These are phyloP conservation scores for Ceratina calcarata DNA, from an alignment of 1,140 invertebrate genomes.

Conservation along the genomic window DNA sequence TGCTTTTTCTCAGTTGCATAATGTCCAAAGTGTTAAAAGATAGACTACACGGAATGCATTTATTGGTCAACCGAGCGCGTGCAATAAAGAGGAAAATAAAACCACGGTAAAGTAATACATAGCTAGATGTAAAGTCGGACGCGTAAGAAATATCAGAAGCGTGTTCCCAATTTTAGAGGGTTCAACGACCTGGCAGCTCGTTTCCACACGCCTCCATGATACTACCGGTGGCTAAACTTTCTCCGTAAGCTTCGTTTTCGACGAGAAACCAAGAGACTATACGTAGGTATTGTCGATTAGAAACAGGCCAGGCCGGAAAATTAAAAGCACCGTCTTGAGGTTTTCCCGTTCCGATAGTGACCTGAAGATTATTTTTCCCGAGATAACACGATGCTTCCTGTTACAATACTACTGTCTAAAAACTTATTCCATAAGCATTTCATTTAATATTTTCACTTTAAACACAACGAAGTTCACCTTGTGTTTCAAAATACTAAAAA, in stretches of 20 bases:
- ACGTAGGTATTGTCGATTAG: slow-evolving; percentile 19
- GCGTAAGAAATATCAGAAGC: slow-evolving; percentile 16
- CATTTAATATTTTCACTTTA: too few species aligned
- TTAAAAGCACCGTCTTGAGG: slow-evolving; percentile 27
- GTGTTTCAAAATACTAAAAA: too few species aligned
- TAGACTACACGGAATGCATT: neutral
- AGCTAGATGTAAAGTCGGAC: neutral
- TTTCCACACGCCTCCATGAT: slow-evolving; percentile 20
- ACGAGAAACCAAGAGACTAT: neutral
- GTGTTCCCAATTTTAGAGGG: slow-evolving; percentile 17
- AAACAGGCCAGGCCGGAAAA: slow-evolving; percentile 24
- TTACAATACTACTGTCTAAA: neutral
- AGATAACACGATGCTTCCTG: neutral
- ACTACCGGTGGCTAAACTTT: slow-evolving; percentile 4
- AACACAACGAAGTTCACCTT: too few species aligned
- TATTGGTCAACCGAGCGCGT: neutral
- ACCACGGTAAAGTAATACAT: slow-evolving; percentile 7
- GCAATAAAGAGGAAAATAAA: slow-evolving; percentile 1
- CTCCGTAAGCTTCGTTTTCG: neutral
- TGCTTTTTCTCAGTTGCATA: neutral
- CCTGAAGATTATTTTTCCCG: neutral
- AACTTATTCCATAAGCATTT: too few species aligned
- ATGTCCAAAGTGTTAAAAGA: neutral
- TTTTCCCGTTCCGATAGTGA: neutral
- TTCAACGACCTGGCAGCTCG: slow-evolving; percentile 16